A percentile compares a stretch with the other conserved stretches of the same genome.
phyloP scores from a whole-genome alignment of 2,797 vertebrate species.

The Margarornis squamiger region DNA sequence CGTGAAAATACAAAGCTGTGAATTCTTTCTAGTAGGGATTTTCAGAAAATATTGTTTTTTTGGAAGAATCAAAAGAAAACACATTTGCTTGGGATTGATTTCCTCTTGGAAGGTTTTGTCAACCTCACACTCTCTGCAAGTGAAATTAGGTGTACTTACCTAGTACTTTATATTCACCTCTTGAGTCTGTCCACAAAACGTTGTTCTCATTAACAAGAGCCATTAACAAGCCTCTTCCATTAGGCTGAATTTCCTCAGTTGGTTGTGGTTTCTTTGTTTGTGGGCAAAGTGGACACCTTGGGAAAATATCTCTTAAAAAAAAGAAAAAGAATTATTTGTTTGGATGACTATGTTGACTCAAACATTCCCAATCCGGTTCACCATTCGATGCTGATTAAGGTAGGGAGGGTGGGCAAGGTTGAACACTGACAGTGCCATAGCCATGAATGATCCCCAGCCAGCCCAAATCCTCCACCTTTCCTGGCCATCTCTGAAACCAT shows the following conservation, averaged over 20 bases:
- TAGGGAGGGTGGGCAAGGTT: not conserved
- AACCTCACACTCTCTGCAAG: not conserved
- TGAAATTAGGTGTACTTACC: not conserved
- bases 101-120: not conserved
- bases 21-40: slow-evolving; percentile 6
- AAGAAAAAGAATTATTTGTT: not conserved
- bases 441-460: not conserved
- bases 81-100: not conserved
- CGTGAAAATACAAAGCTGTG: slow-evolving; percentile 17
- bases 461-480: not conserved
- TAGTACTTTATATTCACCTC: not conserved
- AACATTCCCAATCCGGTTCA: not conserved
- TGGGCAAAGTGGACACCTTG: not conserved
- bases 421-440: not conserved
- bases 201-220: not conserved
- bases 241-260: not conserved
- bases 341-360: not conserved
- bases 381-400: not conserved
- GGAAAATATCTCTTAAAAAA: not conserved
- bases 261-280: not conserved
- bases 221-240: not conserved
- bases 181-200: not conserved
- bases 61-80: not conserved
- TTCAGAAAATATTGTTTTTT: not conserved
- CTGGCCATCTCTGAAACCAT: not conserved